phyloP scores from a whole-genome alignment of 1,140 invertebrate genomes.

The Cheumatopsyche charites region DNA sequence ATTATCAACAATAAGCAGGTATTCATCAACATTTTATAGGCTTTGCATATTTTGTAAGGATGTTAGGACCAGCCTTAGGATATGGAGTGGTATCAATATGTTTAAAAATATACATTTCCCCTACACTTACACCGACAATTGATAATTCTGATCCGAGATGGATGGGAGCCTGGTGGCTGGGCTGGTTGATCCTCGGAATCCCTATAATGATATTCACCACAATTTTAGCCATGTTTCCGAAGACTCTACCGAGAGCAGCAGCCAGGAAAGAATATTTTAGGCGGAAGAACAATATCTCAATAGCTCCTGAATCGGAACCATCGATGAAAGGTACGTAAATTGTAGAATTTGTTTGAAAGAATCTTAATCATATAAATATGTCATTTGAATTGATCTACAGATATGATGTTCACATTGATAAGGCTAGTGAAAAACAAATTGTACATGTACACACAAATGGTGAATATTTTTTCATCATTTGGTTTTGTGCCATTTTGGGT shows the following conservation, averaged over 20 bases:
- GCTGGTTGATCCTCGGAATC: constrained; percentile 73
- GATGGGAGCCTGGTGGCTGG: constrained; percentile 83
- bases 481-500: constrained; percentile 77
- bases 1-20: neutral
- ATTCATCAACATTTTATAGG: constrained; percentile 58
- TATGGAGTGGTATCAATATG: constrained; percentile 72
- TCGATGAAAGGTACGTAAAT: constrained; percentile 51
- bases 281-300: constrained; percentile 53
- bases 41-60: constrained; percentile 71
- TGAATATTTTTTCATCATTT: constrained; percentile 71
- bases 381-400: constrained; percentile 48
- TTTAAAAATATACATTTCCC: constrained; percentile 72
- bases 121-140: constrained; percentile 70
- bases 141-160: constrained; percentile 72
- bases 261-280: constrained; percentile 60
- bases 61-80: constrained; percentile 74
- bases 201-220: constrained; percentile 66
- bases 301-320: constrained; percentile 42
- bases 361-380: neutral
- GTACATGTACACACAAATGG: constrained; percentile 71
- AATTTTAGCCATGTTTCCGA: constrained; percentile 69
- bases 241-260: constrained; percentile 66
- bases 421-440: constrained; percentile 68
- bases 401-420: constrained; percentile 68
- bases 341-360: neutral